phyloP scores from a whole-genome alignment of 2,113 vertebrate genomes.

The Meles meles region DNA sequence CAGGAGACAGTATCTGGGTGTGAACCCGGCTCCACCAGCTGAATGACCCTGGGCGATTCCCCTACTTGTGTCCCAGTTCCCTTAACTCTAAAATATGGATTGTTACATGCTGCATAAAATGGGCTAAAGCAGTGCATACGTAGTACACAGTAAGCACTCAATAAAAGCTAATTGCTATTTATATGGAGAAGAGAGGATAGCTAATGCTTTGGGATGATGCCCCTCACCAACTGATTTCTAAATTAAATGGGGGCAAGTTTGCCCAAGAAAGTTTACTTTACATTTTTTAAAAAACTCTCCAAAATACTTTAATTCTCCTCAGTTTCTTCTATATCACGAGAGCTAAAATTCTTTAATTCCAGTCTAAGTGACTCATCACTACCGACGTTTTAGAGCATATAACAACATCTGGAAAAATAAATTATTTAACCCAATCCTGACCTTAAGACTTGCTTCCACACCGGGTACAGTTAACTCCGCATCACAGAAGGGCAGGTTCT shows the following conservation, averaged over 20 bases:
- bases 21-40: not conserved
- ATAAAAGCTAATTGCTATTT: not conserved
- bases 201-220: not conserved
- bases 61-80: too few relatives aligned
- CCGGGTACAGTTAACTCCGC: accelerated
- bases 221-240: not conserved
- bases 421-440: not conserved
- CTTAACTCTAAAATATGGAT: not conserved
- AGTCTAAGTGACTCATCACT: not conserved
- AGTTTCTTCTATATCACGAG: not conserved
- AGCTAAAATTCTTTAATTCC: not conserved
- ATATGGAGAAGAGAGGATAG: not conserved
- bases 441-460: not conserved
- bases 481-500: not conserved
- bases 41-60: not conserved
- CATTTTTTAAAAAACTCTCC: not conserved
- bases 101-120: accelerated
- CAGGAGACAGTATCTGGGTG: accelerated
- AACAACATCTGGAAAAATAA: not conserved
- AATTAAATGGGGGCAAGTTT: not conserved
- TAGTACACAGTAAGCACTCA: not conserved
- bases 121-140: too few relatives aligned
- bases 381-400: not conserved
- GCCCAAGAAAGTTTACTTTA: not conserved
- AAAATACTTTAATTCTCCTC: not conserved